Conservation (phyloP, 2,888 invertebrate genomes). For the Gasteruption jaculator region DNA sequence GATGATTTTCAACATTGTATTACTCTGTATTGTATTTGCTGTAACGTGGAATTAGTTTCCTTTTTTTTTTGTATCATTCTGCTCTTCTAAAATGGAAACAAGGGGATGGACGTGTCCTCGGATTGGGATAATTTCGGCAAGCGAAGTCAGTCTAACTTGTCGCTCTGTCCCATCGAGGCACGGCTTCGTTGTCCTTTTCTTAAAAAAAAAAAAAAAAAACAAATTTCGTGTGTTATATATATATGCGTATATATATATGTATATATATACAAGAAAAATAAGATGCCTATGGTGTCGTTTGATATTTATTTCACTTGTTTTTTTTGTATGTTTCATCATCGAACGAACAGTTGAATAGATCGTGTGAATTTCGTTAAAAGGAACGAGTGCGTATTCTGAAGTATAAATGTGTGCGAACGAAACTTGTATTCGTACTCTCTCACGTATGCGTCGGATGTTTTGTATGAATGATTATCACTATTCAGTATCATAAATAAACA, state of each 20-base stretch:
- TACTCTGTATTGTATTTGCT: conserved; percentile 29
- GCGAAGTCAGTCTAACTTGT: too few species aligned
- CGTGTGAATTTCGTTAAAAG: conserved; percentile 18
- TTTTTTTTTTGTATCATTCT: too few species aligned
- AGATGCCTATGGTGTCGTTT: conserved; percentile 33
- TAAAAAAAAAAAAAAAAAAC: too few species aligned
- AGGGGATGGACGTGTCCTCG: too few species aligned
- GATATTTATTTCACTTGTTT: conserved; percentile 46
- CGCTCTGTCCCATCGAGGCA: too few species aligned
- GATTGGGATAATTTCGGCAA: too few species aligned
- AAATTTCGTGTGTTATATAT: too few species aligned
- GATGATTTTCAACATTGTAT: conserved; percentile 21
- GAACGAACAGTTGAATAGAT: conserved; percentile 24
- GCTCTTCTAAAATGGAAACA: too few species aligned
- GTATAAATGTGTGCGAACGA: conserved; percentile 12
- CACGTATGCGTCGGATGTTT: conserved; percentile 31
- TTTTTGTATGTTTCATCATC: conserved; percentile 44
- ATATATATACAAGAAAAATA: too few species aligned
- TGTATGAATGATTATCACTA: conserved; percentile 34
- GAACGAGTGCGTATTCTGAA: conserved; percentile 19
- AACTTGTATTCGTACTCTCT: conserved; percentile 43
- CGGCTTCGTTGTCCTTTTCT: too few species aligned
- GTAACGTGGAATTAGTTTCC: conserved; percentile 18
- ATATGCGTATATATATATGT: too few species aligned
- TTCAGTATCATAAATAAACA: conserved; percentile 46